phyloP scores from a whole-genome alignment of 2,888 invertebrate genomes.

The Linnaemya vulpina region DNA sequence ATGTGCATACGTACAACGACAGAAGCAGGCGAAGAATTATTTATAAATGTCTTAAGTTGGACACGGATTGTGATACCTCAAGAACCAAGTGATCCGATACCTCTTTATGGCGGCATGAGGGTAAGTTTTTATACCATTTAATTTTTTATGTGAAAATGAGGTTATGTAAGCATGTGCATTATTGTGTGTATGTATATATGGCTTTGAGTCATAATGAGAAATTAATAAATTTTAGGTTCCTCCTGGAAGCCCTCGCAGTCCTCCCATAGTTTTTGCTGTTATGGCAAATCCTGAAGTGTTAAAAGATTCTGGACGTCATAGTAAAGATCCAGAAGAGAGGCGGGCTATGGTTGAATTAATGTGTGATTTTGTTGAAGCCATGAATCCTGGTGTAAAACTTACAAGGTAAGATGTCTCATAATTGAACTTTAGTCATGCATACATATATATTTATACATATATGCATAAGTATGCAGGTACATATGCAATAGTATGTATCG shows the following conservation, averaged over 20 bases:
- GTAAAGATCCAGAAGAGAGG: constrained; percentile 86
- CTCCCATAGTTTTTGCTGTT: constrained; percentile 88
- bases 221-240: constrained; percentile 82
- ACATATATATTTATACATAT: background rate
- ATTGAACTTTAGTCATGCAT: too few species aligned
- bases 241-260: constrained; percentile 86
- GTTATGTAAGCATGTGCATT: background rate
- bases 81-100: constrained; percentile 87
- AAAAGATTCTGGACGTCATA: constrained; percentile 87
- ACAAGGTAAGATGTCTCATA: constrained; percentile 81
- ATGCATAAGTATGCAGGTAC: background rate
- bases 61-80: constrained; percentile 88
- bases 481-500: too few species aligned
- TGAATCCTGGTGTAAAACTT: constrained; percentile 87
- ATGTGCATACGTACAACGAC: constrained; percentile 88
- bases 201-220: background rate
- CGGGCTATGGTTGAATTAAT: constrained; percentile 87
- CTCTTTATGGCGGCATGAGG: constrained; percentile 89
- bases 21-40: constrained; percentile 84
- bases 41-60: constrained; percentile 89
- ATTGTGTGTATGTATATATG: too few species aligned
- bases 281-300: constrained; percentile 89
- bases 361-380: constrained; percentile 89
- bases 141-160: too few species aligned
- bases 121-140: constrained; percentile 83